These are phyloP conservation scores for Schizopygopsis pylzovi DNA, from an alignment of 2,797 vertebrate species.

Conservation along the genomic window DNA sequence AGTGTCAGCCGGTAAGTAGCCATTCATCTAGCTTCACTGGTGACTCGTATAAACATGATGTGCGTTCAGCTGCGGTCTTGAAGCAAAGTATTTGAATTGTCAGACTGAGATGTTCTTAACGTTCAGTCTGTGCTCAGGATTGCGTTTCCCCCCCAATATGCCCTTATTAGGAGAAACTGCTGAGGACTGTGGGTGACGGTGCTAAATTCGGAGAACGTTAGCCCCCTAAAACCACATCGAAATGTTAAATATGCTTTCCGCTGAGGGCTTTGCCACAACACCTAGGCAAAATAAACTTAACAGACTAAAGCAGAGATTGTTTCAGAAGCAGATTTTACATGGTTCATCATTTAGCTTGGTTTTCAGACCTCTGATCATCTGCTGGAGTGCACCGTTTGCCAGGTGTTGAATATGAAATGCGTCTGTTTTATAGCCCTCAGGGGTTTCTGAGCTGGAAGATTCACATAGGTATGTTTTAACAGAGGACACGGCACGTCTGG, in stretches of 20 bases:
- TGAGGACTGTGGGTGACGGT: constrained; percentile 64
- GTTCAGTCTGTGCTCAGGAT: constrained; percentile 64
- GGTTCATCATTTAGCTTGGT: neutral
- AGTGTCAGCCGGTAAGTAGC: constrained; percentile 3
- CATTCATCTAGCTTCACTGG: constrained; percentile 9
- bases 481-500: constrained; percentile 55
- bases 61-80: constrained; percentile 17
- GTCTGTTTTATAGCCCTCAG: constrained; percentile 39
- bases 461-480: constrained; percentile 50
- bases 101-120: constrained; percentile 73
- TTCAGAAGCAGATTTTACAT: neutral
- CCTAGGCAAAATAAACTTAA: constrained; percentile 52
- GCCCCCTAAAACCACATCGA: constrained; percentile 74
- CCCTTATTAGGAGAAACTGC: constrained; percentile 85
- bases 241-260: constrained; percentile 77
- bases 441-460: constrained; percentile 26
- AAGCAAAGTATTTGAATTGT: constrained; percentile 68
- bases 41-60: constrained; percentile 42
- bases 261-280: constrained; percentile 63
- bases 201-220: constrained; percentile 67
- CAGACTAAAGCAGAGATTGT: constrained; percentile 33
- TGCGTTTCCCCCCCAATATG: constrained; percentile 77
- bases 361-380: neutral
- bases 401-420: constrained; percentile 44
- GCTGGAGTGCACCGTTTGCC: constrained; percentile 3